Evolutionary conservation across 2,797 vertebrate genomes (phyloP).

Genomic region (Periophthalmus magnuspinnatus): DNA sequence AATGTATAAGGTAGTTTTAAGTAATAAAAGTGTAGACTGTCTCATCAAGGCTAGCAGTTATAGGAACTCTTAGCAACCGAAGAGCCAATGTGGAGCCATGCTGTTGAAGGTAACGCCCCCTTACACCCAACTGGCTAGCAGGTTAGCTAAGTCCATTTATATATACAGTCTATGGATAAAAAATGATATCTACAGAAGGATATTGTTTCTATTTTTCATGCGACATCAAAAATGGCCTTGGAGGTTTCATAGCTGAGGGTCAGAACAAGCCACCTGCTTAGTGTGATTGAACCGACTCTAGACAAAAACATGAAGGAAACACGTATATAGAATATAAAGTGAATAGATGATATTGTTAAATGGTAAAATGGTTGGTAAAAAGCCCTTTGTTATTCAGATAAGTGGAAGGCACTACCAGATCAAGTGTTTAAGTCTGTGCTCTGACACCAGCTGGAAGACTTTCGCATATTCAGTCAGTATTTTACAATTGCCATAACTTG

Average conservation of each 20-base stretch:
- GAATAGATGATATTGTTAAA: too few species aligned
- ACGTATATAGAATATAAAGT: not conserved
- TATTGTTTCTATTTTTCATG: not conserved
- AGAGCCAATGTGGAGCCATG: too few species aligned
- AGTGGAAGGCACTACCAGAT: not conserved
- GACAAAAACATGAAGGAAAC: not conserved
- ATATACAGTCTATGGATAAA: not conserved
- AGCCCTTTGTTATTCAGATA: not conserved
- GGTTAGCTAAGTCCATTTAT: too few species aligned
- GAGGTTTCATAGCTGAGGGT: not conserved
- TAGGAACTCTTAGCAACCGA: too few species aligned
- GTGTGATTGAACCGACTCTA: conserved; percentile 6
- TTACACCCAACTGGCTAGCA: too few species aligned
- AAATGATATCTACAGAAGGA: conserved; percentile 9
- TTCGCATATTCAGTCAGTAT: not conserved
- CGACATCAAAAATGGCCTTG: conserved; percentile 3
- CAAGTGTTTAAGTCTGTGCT: not conserved
- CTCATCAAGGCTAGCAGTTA: too few species aligned
- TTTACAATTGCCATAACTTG: not conserved
- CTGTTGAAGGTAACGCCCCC: too few species aligned
- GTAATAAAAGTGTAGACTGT: too few species aligned
- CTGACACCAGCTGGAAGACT: not conserved
- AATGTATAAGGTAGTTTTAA: too few species aligned
- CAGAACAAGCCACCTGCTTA: conserved; percentile 1
- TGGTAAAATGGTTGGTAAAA: not conserved